phyloP scores from a whole-genome alignment of 2,888 invertebrate species.

The Romanomermis culicivorax region DNA sequence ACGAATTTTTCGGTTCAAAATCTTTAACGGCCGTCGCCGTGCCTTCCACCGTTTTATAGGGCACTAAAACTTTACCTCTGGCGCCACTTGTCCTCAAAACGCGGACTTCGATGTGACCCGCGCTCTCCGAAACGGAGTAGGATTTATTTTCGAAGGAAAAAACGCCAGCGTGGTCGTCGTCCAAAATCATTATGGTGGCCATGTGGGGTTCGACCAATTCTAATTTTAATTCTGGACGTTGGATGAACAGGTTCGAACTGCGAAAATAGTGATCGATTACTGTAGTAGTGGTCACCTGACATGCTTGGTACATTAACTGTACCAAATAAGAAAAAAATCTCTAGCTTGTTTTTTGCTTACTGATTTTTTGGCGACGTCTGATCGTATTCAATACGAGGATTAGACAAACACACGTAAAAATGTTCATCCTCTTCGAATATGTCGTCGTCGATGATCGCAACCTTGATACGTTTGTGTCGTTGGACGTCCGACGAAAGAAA shows the following conservation, averaged over 20 bases:
- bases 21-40: conserved; percentile 65
- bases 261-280: background rate
- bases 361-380: too few relatives aligned
- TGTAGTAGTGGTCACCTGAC: background rate
- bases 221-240: too few relatives aligned
- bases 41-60: conserved; percentile 32
- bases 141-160: conserved; percentile 68
- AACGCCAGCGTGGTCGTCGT: conserved; percentile 95
- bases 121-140: conserved; percentile 50
- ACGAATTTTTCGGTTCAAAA: conserved; percentile 55
- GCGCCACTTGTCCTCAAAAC: conserved; percentile 81
- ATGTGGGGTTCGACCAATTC: conserved; percentile 49
- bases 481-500: conserved; percentile 37
- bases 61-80: conserved; percentile 55
- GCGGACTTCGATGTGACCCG: conserved; percentile 58
- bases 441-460: conserved; percentile 92
- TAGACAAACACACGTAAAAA: conserved; percentile 61
- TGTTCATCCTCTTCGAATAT: conserved; percentile 98
- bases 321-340: too few relatives aligned
- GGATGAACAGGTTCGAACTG: too few relatives aligned
- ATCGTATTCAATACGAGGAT: conserved; percentile 32
- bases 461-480: conserved; percentile 53
- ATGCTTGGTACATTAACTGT: background rate
- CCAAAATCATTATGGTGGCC: conserved; percentile 91
- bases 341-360: too few relatives aligned